Evolutionary conservation across 1,140 invertebrate species (phyloP).

Genomic region (Zaprionus capensis): DNA sequence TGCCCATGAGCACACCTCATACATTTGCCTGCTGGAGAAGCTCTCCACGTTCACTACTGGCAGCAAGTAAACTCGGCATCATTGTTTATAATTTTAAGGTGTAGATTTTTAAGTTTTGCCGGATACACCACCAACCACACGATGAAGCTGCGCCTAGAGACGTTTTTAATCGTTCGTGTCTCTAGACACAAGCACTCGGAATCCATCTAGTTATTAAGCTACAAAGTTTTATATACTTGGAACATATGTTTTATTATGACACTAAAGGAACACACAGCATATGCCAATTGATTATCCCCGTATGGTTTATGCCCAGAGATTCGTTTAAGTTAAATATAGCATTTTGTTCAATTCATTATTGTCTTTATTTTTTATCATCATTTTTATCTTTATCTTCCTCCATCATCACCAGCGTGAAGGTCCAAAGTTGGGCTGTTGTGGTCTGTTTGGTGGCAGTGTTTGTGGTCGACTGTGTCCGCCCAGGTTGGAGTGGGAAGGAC

Average conservation of each 20-base stretch:
- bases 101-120: constrained; percentile 71
- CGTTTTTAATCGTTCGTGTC: constrained; percentile 57
- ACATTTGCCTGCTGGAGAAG: constrained; percentile 93
- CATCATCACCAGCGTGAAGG: constrained; percentile 1
- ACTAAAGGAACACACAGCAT: not conserved
- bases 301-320: constrained; percentile 17
- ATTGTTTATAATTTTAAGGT: constrained; percentile 54
- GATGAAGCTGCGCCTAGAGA: constrained; percentile 70
- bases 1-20: constrained; percentile 94
- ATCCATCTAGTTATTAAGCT: constrained; percentile 44
- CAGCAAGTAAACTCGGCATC: constrained; percentile 85
- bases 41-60: constrained; percentile 93
- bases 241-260: constrained; percentile 34
- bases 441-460: constrained; percentile 43
- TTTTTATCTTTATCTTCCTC: not conserved
- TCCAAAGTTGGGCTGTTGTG: constrained; percentile 82
- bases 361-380: not conserved
- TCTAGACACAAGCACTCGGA: constrained; percentile 37
- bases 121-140: constrained; percentile 13
- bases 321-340: constrained; percentile 56
- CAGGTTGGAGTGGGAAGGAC: not conserved
- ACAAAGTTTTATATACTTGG: constrained; percentile 39
- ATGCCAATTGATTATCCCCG: constrained; percentile 27
- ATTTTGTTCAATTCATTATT: constrained; percentile 26
- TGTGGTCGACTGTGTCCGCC: constrained; percentile 16